These are phyloP conservation scores for Acleris emargana DNA, from an alignment of 2,888 invertebrate species.

Conservation along the genomic window DNA sequence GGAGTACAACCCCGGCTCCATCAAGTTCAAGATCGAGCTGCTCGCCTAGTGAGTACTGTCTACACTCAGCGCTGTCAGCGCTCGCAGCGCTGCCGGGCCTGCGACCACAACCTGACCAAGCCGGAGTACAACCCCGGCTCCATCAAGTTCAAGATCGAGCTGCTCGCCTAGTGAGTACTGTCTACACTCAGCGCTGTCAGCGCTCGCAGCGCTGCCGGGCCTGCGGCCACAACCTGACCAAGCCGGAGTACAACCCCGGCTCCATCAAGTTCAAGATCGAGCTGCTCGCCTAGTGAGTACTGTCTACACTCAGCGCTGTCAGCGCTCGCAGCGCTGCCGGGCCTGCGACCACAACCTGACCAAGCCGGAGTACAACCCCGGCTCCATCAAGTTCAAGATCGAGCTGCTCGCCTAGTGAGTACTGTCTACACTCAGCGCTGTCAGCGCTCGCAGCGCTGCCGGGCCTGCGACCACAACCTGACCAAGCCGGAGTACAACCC, in stretches of 20 bases:
- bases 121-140: constrained; percentile 98
- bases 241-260: constrained; percentile 97
- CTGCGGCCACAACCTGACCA: constrained; percentile 98
- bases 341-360: constrained; percentile 98
- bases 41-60: too few species aligned
- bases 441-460: constrained; percentile 95
- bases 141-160: constrained; percentile 98
- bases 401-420: constrained; percentile 96
- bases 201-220: constrained; percentile 94
- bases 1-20: constrained; percentile 96
- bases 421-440: too few species aligned
- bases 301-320: too few species aligned
- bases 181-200: constrained; percentile 93
- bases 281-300: constrained; percentile 94
- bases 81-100: constrained; percentile 94
- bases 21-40: constrained; percentile 98
- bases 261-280: constrained; percentile 99
- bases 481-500: constrained; percentile 98
- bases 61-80: constrained; percentile 94
- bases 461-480: constrained; percentile 97
- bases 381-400: constrained; percentile 98
- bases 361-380: constrained; percentile 98
- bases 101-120: constrained; percentile 98
- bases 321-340: constrained; percentile 95
- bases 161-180: constrained; percentile 96